These are phyloP conservation scores for Toxotes jaculatrix DNA, from an alignment of 2,113 vertebrate genomes.

Conservation along the genomic window DNA sequence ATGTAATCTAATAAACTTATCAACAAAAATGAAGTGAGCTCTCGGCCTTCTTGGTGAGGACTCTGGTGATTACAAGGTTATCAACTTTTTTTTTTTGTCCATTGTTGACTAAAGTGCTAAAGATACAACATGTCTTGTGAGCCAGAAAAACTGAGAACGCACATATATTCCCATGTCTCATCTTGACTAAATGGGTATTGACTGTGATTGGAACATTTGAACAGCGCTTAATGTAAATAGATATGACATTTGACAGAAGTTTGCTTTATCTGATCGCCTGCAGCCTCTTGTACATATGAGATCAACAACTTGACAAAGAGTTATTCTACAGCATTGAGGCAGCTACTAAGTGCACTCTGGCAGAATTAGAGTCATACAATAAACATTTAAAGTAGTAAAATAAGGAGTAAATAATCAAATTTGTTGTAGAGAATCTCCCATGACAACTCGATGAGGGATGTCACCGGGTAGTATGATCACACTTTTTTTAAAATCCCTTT, in stretches of 20 bases:
- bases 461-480: background rate
- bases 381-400: constrained; percentile 17
- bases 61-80: background rate
- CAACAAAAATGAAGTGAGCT: background rate
- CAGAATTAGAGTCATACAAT: constrained; percentile 7
- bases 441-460: background rate
- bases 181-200: background rate
- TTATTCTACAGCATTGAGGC: constrained; percentile 4
- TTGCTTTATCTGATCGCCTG: background rate
- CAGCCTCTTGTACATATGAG: background rate
- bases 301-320: background rate
- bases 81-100: background rate
- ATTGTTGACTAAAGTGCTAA: background rate
- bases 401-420: background rate
- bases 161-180: background rate
- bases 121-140: background rate
- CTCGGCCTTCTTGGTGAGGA: background rate
- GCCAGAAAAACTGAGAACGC: background rate
- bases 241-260: background rate
- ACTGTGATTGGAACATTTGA: constrained; percentile 4
- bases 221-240: background rate
- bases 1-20: constrained; percentile 26
- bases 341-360: background rate
- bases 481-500: constrained; percentile 1
- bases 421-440: background rate